Evolutionary conservation across 2,113 vertebrate species (phyloP), one percentile per base, ranked within the genome.

Genomic region (Eptesicus fuscus): DNA sequence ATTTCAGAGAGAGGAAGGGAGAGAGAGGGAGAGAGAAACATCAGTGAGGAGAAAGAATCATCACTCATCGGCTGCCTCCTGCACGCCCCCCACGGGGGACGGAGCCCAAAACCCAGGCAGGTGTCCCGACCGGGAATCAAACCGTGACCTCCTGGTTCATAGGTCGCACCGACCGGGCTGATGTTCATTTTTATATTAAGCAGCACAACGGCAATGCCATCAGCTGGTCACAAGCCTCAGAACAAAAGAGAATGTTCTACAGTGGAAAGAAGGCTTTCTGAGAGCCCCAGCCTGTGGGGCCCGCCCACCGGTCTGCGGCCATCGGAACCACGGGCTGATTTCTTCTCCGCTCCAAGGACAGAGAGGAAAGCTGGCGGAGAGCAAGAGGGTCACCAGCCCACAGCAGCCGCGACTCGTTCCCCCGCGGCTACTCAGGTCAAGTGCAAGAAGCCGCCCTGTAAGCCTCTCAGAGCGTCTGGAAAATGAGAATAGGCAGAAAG

Each of bases 401-500:
- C 83, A 67, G 10, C 67, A 63, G 42, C 12, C 30, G 14, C 13
- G 47, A 13, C 47, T 49, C 44, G 10, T 16, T 3, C 18, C 53
- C 91, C 92, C 90, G 84, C 92, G 92, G 90, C 32, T 73, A 44
- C 32, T 90, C 71, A 90, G 77, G 95, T 90, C 76, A 84, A 56
- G 25, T 90, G 53, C 90, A 59, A 96, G 71, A 95, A 77, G 35
- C 16, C 7, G 42, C n/a, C 17, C 37, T 87, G 53, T 11, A 78
- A 85, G 53, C 67, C 88, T 93, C 80, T 71, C 70, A 82, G 53
- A 83, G 61, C 32, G 86, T 95, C 83, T 51, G 18, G 91, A 77
- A 95, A 94, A 88, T 85, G 91, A 93, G 84, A 96, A 82, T 70
- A 94, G 95, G 74, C 93, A 93, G 83, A 25, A 94, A 76, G 37